Evolutionary conservation across 2,113 vertebrate species (phyloP).

Genomic region (Chlorodrepanis virens): DNA sequence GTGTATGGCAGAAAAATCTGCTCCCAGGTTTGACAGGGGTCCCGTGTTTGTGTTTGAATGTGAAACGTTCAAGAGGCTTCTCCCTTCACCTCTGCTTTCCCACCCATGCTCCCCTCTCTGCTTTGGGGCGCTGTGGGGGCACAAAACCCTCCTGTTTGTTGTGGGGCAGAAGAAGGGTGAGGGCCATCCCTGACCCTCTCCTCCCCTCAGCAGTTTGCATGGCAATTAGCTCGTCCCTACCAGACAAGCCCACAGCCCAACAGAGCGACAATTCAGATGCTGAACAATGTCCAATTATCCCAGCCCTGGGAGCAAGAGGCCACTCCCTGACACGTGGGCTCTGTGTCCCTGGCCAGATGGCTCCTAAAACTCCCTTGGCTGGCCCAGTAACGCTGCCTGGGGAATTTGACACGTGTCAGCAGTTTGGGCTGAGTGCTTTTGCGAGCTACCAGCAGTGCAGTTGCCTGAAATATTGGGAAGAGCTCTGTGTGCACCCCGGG

Average conservation of each 20-base stretch:
- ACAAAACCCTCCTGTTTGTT: background rate
- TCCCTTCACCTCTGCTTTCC: background rate
- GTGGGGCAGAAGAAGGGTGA: background rate
- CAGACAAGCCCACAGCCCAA: background rate
- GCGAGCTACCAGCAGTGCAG: background rate
- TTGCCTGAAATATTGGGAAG: background rate
- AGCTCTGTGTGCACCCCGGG: rapidly evolving
- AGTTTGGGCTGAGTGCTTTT: background rate
- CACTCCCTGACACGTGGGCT: background rate
- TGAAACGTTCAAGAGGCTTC: background rate
- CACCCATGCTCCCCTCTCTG: background rate
- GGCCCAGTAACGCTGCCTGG: background rate
- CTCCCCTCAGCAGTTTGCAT: constrained; percentile 10
- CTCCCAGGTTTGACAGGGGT: rapidly evolving
- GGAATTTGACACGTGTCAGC: constrained; percentile 18
- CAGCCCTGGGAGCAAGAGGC: background rate
- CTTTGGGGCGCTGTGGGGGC: rapidly evolving
- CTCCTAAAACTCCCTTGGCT: background rate
- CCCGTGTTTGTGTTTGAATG: background rate
- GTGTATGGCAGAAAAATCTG: background rate
- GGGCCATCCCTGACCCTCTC: background rate
- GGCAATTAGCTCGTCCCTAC: background rate
- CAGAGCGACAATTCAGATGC: constrained; percentile 32
- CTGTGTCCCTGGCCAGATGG: background rate
- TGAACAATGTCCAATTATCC: constrained; percentile 59